These are phyloP conservation scores for Pterophyllum scalare DNA, from an alignment of 2,113 vertebrate species.

Conservation along the genomic window DNA sequence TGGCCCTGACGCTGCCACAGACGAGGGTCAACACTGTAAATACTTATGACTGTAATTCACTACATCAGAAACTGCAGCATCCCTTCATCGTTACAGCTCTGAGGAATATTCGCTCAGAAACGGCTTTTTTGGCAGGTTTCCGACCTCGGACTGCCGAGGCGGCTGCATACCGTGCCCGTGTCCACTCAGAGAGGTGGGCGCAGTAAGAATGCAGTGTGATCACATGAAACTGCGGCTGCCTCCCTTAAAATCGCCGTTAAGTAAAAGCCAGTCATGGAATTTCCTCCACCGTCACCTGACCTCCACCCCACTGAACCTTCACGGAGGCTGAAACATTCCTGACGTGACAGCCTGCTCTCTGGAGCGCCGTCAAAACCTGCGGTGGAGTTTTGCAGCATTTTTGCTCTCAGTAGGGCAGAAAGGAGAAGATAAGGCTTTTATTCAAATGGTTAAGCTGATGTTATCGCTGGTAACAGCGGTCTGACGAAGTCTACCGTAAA, in stretches of 20 bases:
- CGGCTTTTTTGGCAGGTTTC: accelerated
- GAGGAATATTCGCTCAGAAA: no score
- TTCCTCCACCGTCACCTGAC: conserved; percentile 4
- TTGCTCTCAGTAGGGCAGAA: background rate
- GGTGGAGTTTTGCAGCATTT: background rate
- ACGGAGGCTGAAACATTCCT: background rate
- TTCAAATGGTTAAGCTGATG: no score
- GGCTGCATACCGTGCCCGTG: background rate
- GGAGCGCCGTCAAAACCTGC: background rate
- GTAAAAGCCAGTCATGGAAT: background rate
- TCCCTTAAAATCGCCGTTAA: background rate
- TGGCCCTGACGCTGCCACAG: background rate
- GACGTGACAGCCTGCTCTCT: background rate
- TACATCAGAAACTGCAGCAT: background rate
- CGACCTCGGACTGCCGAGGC: background rate
- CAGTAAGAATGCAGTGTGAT: background rate
- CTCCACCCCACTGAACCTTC: background rate
- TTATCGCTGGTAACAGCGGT: no score
- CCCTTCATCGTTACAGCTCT: background rate
- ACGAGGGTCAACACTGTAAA: no score
- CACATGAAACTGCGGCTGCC: background rate
- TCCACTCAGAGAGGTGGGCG: background rate
- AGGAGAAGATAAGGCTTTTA: accelerated
- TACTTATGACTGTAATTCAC: no score
- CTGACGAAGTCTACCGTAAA: background rate